Evolutionary conservation across 2,113 vertebrate species (phyloP).

Genomic region (Elanus axillaris): DNA sequence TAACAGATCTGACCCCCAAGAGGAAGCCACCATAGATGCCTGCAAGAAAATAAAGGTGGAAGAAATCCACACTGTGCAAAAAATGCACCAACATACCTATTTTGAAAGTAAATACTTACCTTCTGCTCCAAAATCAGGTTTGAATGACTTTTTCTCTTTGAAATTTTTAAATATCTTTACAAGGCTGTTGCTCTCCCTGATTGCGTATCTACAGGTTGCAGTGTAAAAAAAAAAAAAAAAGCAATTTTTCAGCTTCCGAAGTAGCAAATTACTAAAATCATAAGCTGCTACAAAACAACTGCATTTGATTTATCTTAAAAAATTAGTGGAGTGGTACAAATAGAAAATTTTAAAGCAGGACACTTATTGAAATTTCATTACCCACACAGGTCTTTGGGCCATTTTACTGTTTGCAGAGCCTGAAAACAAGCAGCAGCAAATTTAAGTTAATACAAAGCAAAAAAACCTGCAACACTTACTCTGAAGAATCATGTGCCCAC

Average conservation of each 20-base stretch:
- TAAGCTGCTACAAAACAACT: not conserved
- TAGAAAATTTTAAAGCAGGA: not conserved
- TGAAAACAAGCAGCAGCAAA: not conserved
- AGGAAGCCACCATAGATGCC: slow-evolving; percentile 96
- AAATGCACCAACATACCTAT: not conserved
- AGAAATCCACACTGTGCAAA: not conserved
- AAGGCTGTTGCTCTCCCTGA: slow-evolving; percentile 93
- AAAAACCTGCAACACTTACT: slow-evolving; percentile 78
- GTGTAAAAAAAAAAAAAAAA: not conserved
- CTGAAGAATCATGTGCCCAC: slow-evolving; percentile 98
- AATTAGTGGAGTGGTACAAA: not conserved
- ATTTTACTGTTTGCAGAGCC: not conserved
- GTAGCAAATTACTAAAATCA: not conserved
- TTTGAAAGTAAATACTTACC: slow-evolving; percentile 69
- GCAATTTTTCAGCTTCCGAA: not conserved
- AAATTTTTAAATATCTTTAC: slow-evolving; percentile 99
- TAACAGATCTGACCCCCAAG: slow-evolving; percentile 92
- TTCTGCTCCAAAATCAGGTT: slow-evolving; percentile 98
- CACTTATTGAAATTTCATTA: not conserved
- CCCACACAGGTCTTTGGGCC: not conserved
- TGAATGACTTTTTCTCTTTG: slow-evolving; percentile 98
- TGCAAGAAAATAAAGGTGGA: slow-evolving; percentile 32
- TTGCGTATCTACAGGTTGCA: slow-evolving; percentile 83
- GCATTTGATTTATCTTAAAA: not conserved
- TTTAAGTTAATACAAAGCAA: not conserved